Conservation (phyloP, 2,888 invertebrate genomes). For the Hoplodrina blanda region DNA sequence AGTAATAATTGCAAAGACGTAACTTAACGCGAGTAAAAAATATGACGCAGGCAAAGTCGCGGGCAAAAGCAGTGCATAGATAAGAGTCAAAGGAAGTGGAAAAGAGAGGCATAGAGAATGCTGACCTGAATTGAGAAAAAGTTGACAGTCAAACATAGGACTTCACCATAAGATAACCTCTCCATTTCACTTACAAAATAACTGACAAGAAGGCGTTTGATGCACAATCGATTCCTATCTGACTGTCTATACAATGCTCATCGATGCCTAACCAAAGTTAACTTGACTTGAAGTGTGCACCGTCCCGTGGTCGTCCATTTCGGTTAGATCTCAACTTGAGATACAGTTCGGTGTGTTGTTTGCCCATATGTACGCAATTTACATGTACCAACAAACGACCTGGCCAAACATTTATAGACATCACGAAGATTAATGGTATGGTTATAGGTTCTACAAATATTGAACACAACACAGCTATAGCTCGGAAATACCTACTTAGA, state of each 20-base stretch:
- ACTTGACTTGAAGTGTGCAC: slow-evolving; percentile 39
- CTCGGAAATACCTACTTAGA: too few species aligned
- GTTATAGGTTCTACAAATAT: not conserved
- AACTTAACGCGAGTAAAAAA: too few species aligned
- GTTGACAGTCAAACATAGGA: too few species aligned
- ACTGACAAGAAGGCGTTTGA: not conserved
- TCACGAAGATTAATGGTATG: slow-evolving; percentile 5
- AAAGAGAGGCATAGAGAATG: too few species aligned
- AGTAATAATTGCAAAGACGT: too few species aligned
- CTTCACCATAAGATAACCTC: not conserved
- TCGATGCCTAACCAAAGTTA: slow-evolving; percentile 13
- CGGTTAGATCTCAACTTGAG: slow-evolving; percentile 34
- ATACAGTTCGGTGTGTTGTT: slow-evolving; percentile 32
- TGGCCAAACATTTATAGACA: slow-evolving; percentile 6
- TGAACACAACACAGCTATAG: not conserved
- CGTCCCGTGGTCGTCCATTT: slow-evolving; percentile 27
- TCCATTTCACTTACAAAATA: not conserved
- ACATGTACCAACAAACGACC: slow-evolving; percentile 25
- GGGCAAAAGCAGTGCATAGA: too few species aligned
- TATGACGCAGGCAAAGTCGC: too few species aligned
- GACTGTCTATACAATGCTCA: not conserved
- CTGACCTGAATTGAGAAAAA: too few species aligned
- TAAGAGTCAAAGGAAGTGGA: too few species aligned
- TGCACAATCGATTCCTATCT: not conserved
- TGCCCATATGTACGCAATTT: slow-evolving; percentile 12